Base-by-base conservation (phyloP, 2,888 invertebrate genomes). In the Troides aeacus region DNA sequence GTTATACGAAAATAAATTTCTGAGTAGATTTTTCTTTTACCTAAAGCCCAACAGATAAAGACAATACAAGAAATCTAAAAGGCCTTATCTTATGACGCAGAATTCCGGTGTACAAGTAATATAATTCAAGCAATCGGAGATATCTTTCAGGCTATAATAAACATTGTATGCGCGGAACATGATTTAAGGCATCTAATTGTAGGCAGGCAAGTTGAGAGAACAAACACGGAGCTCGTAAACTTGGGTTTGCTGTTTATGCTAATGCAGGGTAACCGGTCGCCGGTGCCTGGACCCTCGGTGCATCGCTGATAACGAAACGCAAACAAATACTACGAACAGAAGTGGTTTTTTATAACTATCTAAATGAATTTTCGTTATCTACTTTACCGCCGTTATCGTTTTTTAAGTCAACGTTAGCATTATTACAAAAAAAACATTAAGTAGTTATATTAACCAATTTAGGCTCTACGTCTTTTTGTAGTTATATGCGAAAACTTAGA, bases 201-300 rank as follows among this genome's bases (percentile, higher is more conserved):
- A 68, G 21, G 8, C 8, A 21, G 24, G 46, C 46, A 63, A 30
- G 42, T 68, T 18, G 8, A 21, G 68, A 68, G 62, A 6, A 46
- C 62, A n/a, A 36, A 59, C 39, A 57, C 23, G 23, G 42, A 10
- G 59, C 39, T 63, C 66, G 53, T 70, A 58, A 66, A 63, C 59
- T 53, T 42, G 17, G 59, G 63, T 21, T 23, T 70, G 65, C 56
- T 39, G 60, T 66, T 69, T 66, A 70, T 66, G 70, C 42, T 70
- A 70, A 70, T 66, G 66, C 50, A 39, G 53, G 36, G 57, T 58
- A 66, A 70, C 70, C 70, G 70, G 70, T 70, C 59, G 68, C 12
- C 53, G 58, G 39, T 18, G 53, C 50, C 56, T 61, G 66, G 64
- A 61, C 61, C 63, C 58, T 57, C 53, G 64, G 58, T 46, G 46